These are phyloP conservation scores for Lordiphosa andalusiaca DNA, from an alignment of 2,888 invertebrate genomes.

Conservation along the genomic window DNA sequence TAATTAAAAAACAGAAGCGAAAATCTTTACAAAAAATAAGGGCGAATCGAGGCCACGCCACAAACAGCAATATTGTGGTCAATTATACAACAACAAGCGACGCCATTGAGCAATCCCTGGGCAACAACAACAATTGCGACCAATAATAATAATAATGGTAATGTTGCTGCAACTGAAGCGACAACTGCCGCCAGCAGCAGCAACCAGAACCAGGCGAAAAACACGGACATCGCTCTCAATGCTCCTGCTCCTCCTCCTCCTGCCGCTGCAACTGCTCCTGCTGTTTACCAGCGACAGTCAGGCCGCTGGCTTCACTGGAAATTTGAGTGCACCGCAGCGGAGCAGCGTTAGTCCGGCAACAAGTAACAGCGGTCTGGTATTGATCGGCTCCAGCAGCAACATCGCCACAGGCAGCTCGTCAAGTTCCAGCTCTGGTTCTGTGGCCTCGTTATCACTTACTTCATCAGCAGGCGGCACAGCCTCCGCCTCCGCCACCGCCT, in stretches of 20 bases:
- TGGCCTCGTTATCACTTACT: conserved; percentile 66
- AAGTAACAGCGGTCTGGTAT: conserved; percentile 59
- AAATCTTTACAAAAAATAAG: conserved; percentile 19
- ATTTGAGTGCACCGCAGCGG: conserved; percentile 47
- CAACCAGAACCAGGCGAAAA: conserved; percentile 48
- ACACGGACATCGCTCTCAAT: conserved; percentile 7
- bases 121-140: conserved; percentile 61
- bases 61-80: conserved; percentile 59
- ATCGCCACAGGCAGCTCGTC: conserved; percentile 13
- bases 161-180: conserved; percentile 78
- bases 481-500: conserved; percentile 19
- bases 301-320: conserved; percentile 51
- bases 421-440: conserved; percentile 43
- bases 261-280: conserved; percentile 54
- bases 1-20: conserved; percentile 29
- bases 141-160: conserved; percentile 78
- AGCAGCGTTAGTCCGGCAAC: conserved; percentile 36
- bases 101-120: conserved; percentile 13
- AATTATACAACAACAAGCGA: conserved; percentile 36
- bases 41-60: conserved; percentile 44
- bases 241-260: conserved; percentile 6
- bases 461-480: conserved; percentile 44
- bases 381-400: conserved; percentile 61
- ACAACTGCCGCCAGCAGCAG: conserved; percentile 59
- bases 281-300: conserved; percentile 62